phyloP scores from a whole-genome alignment of 92 coral and sea anemone genomes.

The Bergia puertoricense region DNA sequence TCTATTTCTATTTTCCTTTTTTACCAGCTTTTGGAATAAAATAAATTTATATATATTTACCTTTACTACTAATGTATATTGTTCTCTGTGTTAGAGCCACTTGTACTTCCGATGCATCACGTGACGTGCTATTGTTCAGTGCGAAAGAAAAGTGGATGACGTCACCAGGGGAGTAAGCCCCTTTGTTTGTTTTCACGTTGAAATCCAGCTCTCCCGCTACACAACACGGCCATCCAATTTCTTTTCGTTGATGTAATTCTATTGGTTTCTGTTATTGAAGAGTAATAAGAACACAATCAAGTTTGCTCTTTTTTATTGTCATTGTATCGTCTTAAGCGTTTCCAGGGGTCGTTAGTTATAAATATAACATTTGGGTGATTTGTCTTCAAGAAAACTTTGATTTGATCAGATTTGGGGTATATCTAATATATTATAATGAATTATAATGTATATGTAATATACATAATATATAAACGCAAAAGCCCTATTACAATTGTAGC shows the following conservation, averaged over 20 bases:
- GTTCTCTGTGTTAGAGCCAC: slow-evolving; percentile 59
- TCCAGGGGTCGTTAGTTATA: too few species aligned
- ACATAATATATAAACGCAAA: too few species aligned
- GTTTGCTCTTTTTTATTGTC: background rate
- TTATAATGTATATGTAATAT: too few species aligned
- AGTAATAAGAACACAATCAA: background rate
- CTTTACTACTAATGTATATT: slow-evolving; percentile 55
- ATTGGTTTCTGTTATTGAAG: slow-evolving; percentile 14
- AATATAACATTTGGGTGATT: too few species aligned
- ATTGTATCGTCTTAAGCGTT: background rate
- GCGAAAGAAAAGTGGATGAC: slow-evolving; percentile 47
- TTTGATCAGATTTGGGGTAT: too few species aligned
- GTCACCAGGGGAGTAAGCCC: slow-evolving; percentile 66
- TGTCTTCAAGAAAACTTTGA: too few species aligned
- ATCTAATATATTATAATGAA: too few species aligned
- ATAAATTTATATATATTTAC: slow-evolving; percentile 10
- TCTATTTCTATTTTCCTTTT: too few species aligned
- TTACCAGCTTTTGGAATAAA: background rate
- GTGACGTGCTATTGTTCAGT: slow-evolving; percentile 54
- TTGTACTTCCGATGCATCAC: slow-evolving; percentile 49
- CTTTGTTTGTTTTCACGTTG: slow-evolving; percentile 54
- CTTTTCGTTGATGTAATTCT: slow-evolving; percentile 14
- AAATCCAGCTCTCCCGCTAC: slow-evolving; percentile 54
- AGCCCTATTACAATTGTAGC: too few species aligned
- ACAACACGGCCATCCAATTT: slow-evolving; percentile 45